Base-by-base conservation (phyloP, 2,113 vertebrate species). In the Lophius piscatorius region DNA sequence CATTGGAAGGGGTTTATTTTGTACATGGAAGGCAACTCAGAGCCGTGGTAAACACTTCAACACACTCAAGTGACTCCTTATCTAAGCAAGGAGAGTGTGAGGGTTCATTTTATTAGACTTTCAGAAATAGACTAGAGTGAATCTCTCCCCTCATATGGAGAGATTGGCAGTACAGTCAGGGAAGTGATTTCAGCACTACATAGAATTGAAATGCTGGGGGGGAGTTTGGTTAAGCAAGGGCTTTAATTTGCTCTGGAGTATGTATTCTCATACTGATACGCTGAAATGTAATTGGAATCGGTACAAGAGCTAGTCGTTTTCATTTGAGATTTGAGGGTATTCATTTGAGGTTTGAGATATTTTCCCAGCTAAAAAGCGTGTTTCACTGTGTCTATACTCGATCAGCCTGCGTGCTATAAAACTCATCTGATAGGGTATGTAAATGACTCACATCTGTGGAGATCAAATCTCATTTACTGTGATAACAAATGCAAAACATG, bases 221-320 rank as follows among this genome's bases (percentile, higher is more conserved):
- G 70, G 81, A 63, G 84, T 76, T 73, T 87, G 80, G 75, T 90
- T 89, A 86, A 88, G 79, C 83, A 85, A 77, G 79, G 80, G 77
- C 54, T 91, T 90, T 92, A 91, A 92, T 92, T 91, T 89, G 82
- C 83, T 85, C 71, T 70, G 54, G 79, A 82, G 83, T 88, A 59
- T 78, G 88, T 87, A 82, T 88, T 87, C 86, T 90, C 79, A 80
- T 64, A 77, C 76, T 69, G 86, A 89, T 89, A 84, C 72, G 81
- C 80, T 83, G 75, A 83, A 87, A 87, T 86, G 85, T 91, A 87
- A 91, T 91, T 92, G 84, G 84, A 88, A 69, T 85, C 62, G 42
- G 78, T 84, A 82, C 78, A 83, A 90, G 87, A 86, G 83, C 69
- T 11, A 40, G 54, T 62, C 77, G 73, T 87, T 91, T 87, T 81